Evolutionary conservation across 2,797 vertebrate species (phyloP), one percentile per base, ranked within the genome.

Genomic region (Spondyliosoma cantharus): DNA sequence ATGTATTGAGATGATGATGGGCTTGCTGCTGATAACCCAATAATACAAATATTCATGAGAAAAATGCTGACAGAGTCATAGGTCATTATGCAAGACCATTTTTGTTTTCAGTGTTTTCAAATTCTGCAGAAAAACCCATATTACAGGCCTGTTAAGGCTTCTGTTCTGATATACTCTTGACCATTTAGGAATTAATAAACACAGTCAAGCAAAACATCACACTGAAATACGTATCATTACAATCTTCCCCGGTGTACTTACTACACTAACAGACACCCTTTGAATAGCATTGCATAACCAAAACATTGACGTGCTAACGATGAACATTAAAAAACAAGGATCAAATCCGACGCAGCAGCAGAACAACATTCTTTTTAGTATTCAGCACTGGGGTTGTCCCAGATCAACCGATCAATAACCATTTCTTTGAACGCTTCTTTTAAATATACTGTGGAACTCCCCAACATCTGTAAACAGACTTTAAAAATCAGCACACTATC

Each of bases 1-100:
- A 27, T 43, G 60, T 65, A 61, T 27, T 67, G 75, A 73, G 54
- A 81, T 66, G 65, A 74, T 64, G 64, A 71, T 25, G 24, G 22
- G 62, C 65, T 3, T 42, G 42, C 50, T 49, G 62, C 68, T 61
- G 75, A 52, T 56, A 60, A 62, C 74, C 80, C 19, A 46, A 25
- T 60, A 56, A 62, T 53, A 79, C 75, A 37, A 80, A 29, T 52
- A 77, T 66, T 25, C 22, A 7, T 49, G 49, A 20, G 70, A 58
- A 65, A 85, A 81, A 66, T 61, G 25, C 27, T 45, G 61, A 68
- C 6, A 25, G 16, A 59, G 57, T 71, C 52, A 66, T 1, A 57
- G 57, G 65, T 76, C 62, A 16, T 13, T n/a, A 59, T 16, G 25
- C 42, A 69, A 58, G 67, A 70, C 62, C 3, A 25, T 67, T 73